Conservation (phyloP, 2,797 vertebrate genomes). For the Miichthys miiuy region DNA sequence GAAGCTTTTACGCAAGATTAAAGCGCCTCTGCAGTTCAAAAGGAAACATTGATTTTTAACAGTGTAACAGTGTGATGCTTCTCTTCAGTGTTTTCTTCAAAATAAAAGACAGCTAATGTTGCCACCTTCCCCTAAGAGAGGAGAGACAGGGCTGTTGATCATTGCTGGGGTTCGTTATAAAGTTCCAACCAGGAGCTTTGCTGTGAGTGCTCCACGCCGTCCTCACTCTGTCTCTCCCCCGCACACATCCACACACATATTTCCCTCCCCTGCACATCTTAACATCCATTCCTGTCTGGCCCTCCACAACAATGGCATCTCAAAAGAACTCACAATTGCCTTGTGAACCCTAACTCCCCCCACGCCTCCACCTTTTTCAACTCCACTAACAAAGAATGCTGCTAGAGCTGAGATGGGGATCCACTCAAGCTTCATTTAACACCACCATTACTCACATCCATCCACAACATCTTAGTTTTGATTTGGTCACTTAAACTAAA, state of each 20-base stretch:
- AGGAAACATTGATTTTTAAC: not conserved
- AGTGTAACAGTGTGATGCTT: not conserved
- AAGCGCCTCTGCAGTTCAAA: not conserved
- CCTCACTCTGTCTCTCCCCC: not conserved
- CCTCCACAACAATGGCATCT: constrained; percentile 67
- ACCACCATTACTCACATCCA: constrained; percentile 14
- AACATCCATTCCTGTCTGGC: constrained; percentile 62
- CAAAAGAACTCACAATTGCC: constrained; percentile 65
- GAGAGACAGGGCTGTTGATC: not conserved
- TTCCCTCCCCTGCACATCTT: constrained; percentile 41
- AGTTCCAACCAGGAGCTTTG: constrained; percentile 53
- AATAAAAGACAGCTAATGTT: constrained; percentile 8
- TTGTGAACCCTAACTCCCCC: constrained; percentile 68
- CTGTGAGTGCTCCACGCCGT: constrained; percentile 9
- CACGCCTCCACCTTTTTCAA: constrained; percentile 19
- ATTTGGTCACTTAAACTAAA: not conserved
- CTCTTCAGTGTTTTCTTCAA: not conserved
- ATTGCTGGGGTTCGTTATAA: constrained; percentile 54
- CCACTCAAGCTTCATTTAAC: constrained; percentile 44
- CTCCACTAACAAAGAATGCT: constrained; percentile 60
- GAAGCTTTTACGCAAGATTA: not conserved
- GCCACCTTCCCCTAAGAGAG: constrained; percentile 13
- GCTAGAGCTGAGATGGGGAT: constrained; percentile 29
- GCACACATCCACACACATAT: constrained; percentile 13
- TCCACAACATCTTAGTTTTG: not conserved